These are phyloP conservation scores for Acomys russatus DNA, from an alignment of 2,797 vertebrate species.

Conservation along the genomic window DNA sequence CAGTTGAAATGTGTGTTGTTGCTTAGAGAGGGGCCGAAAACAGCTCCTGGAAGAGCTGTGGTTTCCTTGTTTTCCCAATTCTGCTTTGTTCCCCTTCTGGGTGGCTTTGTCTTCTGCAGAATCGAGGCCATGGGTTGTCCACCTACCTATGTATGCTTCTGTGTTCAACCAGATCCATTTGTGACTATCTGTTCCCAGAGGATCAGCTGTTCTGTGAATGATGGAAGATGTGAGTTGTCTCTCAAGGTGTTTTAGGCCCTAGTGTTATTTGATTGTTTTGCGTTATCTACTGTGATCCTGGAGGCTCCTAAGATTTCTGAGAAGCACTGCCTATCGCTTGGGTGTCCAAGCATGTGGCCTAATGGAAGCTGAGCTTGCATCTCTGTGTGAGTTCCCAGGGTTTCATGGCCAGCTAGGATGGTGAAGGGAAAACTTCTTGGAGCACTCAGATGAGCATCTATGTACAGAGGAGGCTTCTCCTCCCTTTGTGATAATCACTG, in stretches of 20 bases:
- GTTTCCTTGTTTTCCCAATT: too few species aligned
- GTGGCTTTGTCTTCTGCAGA: not conserved
- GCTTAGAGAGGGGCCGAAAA: not conserved
- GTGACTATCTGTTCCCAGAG: not conserved
- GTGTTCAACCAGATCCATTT: not conserved
- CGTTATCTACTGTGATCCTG: too few species aligned
- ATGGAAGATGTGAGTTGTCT: not conserved
- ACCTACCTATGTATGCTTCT: not conserved
- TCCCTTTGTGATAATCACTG: too few species aligned
- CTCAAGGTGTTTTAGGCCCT: not conserved
- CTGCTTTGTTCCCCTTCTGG: not conserved
- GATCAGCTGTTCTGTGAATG: not conserved
- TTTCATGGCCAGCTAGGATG: not conserved
- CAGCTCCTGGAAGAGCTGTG: not conserved
- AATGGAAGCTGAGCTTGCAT: not conserved
- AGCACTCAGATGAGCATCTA: not conserved
- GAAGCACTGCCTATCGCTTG: not conserved
- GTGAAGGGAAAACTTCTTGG: not conserved
- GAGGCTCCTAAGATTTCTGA: not conserved
- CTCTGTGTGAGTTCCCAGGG: not conserved
- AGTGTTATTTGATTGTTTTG: not conserved
- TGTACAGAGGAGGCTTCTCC: not conserved
- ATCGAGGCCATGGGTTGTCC: not conserved
- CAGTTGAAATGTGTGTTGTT: not conserved
- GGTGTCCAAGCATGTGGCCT: not conserved